These are phyloP conservation scores for Plectrocnemia conspersa DNA, from an alignment of 1,140 invertebrate species.

Conservation along the genomic window DNA sequence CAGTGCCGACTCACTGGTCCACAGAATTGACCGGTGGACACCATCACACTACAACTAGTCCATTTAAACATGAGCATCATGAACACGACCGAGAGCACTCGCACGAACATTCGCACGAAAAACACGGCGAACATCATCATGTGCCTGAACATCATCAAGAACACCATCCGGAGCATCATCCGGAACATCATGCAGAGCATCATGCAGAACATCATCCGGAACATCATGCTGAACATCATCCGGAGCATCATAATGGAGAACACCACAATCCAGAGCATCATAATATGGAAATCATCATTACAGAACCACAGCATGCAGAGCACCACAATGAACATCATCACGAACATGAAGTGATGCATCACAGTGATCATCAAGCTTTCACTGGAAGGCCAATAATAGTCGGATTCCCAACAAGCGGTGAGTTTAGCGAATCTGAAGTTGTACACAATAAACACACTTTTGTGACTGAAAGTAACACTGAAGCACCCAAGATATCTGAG, in stretches of 20 bases:
- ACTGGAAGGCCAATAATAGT: constrained; percentile 29
- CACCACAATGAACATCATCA: background rate
- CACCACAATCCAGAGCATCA: background rate
- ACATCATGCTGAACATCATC: background rate
- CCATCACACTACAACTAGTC: constrained; percentile 22
- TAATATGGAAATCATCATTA: no score
- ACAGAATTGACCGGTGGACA: constrained; percentile 24
- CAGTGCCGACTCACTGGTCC: constrained; percentile 31
- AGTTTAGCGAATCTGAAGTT: background rate
- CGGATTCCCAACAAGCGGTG: constrained; percentile 14
- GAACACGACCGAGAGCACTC: background rate
- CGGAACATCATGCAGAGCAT: background rate
- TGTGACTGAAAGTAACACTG: background rate
- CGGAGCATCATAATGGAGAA: no score
- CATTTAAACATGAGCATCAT: background rate
- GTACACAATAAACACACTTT: background rate
- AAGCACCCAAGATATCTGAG: background rate
- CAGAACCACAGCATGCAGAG: background rate
- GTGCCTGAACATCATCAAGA: background rate
- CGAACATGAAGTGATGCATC: background rate
- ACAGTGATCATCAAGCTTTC: no score
- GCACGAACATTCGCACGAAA: background rate
- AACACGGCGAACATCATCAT: background rate
- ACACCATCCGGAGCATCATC: background rate
- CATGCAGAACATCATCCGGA: background rate